Evolutionary conservation across 2,113 vertebrate species (phyloP), one percentile per base, ranked within the genome.

Genomic region (Xiphorhynchus elegans): DNA sequence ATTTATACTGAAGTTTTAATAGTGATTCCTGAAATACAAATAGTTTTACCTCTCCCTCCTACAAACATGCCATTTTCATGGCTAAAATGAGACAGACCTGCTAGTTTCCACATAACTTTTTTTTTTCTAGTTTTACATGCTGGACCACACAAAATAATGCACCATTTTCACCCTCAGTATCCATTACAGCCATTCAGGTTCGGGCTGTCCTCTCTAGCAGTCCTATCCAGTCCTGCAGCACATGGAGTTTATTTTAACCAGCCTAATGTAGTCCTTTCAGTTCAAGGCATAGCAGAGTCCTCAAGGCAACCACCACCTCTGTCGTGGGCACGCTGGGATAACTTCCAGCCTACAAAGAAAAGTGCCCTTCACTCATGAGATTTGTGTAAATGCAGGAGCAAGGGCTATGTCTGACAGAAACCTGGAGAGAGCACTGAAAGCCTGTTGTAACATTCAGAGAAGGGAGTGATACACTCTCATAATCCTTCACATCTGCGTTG

Each of bases 401-500:
- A 68, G 37, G 52, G 28, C 13, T 42, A 14, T 18, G 37, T 25
- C 69, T 81, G 53, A 19, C 59, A 44, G 29, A 58, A 53, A 11
- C 35, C 56, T 37, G 16, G 23, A 46, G 46, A 50, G 52, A 55
- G 58, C 39, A 39, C 66, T 68, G 64, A 35, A 6, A 77, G n/a
- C 28, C 46, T 86, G 46, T 10, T 37, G 35, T 5, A 35, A 19
- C 37, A 11, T 6, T 78, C 46, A 46, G 42, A 23, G n/a, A 31
- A 33, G 13, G 35, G n/a, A 58, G 40, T 52, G 52, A 58, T 59
- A 58, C 2, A 1, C 17, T 42, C 37, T 15, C 23, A 4, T 2
- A 60, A n/a, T 20, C 23, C 24, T 63, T 35, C 35, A 2, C 5
- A 20, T 42, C 35, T 16, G 0, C 0, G 3, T 33, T 50, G 13